A percentile compares a stretch with the other conserved stretches of the same genome.
Conservation (phyloP, 2,888 invertebrate genomes). For the Pilophorus perplexus region DNA sequence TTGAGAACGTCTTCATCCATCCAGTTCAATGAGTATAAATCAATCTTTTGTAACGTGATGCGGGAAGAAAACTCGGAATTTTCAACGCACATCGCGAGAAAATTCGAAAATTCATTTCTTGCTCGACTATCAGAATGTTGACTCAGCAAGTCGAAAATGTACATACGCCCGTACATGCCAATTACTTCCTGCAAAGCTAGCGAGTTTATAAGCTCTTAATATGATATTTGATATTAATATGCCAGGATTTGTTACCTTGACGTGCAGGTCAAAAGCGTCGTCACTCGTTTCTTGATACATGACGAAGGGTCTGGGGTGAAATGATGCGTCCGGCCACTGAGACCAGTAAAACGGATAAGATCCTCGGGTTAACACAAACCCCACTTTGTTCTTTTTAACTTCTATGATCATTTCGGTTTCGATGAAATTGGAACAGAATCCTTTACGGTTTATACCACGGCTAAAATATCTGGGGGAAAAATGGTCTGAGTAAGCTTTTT, state of each 20-base stretch:
- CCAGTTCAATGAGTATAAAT: neutral
- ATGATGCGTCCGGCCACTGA: constrained; percentile 7
- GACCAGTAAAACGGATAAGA: constrained; percentile 1
- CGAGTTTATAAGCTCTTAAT: too few relatives aligned
- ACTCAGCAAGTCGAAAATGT: constrained; percentile 1
- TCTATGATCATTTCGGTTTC: constrained; percentile 1
- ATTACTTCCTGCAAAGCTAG: neutral
- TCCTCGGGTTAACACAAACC: neutral
- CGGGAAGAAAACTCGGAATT: neutral
- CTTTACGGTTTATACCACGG: neutral
- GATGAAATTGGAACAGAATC: constrained; percentile 8
- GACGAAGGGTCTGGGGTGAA: neutral
- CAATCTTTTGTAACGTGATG: neutral
- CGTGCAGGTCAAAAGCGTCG: neutral
- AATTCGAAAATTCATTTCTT: neutral
- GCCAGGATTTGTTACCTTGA: too few relatives aligned
- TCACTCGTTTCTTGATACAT: neutral
- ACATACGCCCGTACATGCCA: neutral
- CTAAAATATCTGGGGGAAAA: too few relatives aligned
- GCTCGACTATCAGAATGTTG: neutral
- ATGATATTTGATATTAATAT: too few relatives aligned
- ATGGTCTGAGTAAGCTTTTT: too few relatives aligned
- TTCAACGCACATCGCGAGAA: neutral
- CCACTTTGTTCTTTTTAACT: neutral
- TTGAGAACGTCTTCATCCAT: neutral